Percentiles rank a stretch among this genome's conserved stretches.
phyloP scores from a whole-genome alignment of 2,888 invertebrate species.

The Diogma glabrata region DNA sequence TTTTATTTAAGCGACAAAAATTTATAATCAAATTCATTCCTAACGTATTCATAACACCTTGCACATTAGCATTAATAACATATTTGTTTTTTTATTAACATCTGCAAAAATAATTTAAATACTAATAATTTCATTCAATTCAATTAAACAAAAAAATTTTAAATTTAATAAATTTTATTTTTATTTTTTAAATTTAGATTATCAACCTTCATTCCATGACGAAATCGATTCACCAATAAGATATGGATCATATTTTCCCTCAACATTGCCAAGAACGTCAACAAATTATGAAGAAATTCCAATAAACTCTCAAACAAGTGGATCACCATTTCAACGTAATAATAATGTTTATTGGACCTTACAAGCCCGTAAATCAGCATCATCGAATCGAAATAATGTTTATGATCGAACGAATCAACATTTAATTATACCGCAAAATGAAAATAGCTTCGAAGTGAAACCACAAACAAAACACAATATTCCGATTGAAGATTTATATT shows the following conservation, averaged over 20 bases:
- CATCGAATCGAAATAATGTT: conserved; percentile 15
- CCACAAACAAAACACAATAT: conserved; percentile 9
- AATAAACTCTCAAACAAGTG: too few species aligned
- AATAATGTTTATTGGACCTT: conserved; percentile 48
- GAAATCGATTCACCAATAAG: conserved; percentile 2
- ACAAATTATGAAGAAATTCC: conserved; percentile 34
- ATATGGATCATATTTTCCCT: conserved; percentile 28
- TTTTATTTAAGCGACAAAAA: too few species aligned
- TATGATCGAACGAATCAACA: conserved; percentile 14
- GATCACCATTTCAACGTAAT: conserved; percentile 33
- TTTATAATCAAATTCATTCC: too few species aligned
- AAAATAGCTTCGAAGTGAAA: too few species aligned
- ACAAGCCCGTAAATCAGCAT: conserved; percentile 28
- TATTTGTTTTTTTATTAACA: too few species aligned
- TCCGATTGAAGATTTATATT: conserved; percentile 31
- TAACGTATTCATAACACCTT: too few species aligned
- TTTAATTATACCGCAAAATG: conserved; percentile 17
- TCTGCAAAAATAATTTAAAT: too few species aligned
- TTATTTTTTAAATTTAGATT: conserved; percentile 37
- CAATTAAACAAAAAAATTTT: too few species aligned
- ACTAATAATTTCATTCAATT: too few species aligned
- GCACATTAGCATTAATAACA: too few species aligned
- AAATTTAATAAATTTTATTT: conserved; percentile 6
- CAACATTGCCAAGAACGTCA: conserved; percentile 29
- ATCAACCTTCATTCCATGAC: conserved; percentile 54